These are phyloP conservation scores for Pitangus sulphuratus DNA, from an alignment of 2,797 vertebrate genomes.

Conservation along the genomic window DNA sequence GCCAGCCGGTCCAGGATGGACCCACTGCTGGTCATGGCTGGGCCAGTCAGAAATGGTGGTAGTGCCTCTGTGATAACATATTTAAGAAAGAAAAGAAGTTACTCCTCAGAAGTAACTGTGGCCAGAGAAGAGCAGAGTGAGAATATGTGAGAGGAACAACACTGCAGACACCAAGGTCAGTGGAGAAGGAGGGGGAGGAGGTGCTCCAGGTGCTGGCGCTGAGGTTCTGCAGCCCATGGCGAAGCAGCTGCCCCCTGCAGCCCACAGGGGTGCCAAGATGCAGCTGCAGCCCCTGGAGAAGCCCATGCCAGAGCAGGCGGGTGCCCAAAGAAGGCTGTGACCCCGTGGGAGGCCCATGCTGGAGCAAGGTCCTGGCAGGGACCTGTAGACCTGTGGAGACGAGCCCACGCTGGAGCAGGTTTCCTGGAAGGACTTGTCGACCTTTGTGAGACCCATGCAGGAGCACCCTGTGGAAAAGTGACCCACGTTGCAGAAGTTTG, in stretches of 20 bases:
- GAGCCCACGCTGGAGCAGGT: not conserved
- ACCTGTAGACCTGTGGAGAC: not conserved
- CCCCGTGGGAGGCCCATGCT: not conserved
- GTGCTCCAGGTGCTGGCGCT: not conserved
- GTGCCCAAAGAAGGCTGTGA: not conserved
- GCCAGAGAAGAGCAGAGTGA: not conserved
- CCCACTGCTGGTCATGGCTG: not conserved
- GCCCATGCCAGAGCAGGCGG: not conserved
- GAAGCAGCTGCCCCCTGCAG: not conserved
- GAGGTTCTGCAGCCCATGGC: not conserved
- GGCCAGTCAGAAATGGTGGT: not conserved
- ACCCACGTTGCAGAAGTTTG: not conserved
- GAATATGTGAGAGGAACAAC: not conserved
- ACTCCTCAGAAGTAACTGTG: not conserved
- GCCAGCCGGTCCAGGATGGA: not conserved
- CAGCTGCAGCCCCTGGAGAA: not conserved
- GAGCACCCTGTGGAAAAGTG: not conserved
- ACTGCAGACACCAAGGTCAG: not conserved
- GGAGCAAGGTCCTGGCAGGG: not conserved
- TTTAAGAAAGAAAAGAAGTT: not conserved
- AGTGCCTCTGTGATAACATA: not conserved
- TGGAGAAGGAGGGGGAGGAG: not conserved
- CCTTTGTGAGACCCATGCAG: fast-evolving
- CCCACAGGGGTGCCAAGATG: not conserved
- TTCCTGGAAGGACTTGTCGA: not conserved